Evolutionary conservation across 2,113 vertebrate genomes (phyloP).

Genomic region (Myrmophylax atrothorax): DNA sequence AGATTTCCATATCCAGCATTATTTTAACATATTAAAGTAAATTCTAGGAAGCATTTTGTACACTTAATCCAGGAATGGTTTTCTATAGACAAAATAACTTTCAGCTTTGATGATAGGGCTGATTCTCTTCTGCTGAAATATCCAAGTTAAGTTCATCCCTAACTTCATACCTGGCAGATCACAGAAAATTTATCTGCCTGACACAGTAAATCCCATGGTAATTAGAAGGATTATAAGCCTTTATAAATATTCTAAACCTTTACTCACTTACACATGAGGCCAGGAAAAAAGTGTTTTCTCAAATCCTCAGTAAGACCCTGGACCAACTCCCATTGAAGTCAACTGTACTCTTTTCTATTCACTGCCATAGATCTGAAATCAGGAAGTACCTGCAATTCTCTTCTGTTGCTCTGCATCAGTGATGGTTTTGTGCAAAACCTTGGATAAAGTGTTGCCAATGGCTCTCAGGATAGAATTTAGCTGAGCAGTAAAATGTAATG

Average conservation of each 20-base stretch:
- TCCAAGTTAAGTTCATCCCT: neutral
- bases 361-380: neutral
- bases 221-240: conserved; percentile 16
- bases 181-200: neutral
- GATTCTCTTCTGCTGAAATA: neutral
- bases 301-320: conserved; percentile 19
- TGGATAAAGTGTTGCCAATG: neutral
- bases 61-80: neutral
- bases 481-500: neutral
- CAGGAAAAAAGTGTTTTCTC: neutral
- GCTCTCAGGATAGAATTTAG: neutral
- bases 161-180: neutral
- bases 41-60: neutral
- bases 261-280: neutral
- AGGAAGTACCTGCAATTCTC: neutral
- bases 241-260: conserved; percentile 25
- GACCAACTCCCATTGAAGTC: neutral
- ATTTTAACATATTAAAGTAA: neutral
- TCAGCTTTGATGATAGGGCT: neutral
- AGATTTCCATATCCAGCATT: neutral
- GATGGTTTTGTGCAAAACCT: neutral
- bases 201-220: neutral
- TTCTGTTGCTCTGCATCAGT: neutral
- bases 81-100: neutral
- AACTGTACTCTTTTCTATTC: neutral